Evolutionary conservation across 2,113 vertebrate species (phyloP).

Genomic region (Dicrurus megarhynchus): DNA sequence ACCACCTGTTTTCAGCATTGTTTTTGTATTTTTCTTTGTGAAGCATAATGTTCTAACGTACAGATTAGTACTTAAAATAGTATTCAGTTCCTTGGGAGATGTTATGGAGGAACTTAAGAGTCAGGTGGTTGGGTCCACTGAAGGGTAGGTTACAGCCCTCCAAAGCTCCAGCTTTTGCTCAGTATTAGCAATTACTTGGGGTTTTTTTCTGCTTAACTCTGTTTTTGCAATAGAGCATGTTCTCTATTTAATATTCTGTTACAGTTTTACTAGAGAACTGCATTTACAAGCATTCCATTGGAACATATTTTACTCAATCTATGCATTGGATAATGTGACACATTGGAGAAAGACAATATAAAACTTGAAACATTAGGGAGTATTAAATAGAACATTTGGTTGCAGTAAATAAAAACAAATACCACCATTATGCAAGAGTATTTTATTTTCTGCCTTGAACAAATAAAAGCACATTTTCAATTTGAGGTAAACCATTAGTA

Average conservation of each 20-base stretch:
- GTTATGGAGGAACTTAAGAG: accelerated
- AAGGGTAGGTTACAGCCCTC: not conserved
- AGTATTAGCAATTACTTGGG: not conserved
- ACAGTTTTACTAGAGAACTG: not conserved
- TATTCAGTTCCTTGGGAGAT: not conserved
- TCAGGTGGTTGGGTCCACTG: not conserved
- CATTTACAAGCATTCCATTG: not conserved
- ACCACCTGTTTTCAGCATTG: not conserved
- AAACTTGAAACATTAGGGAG: not conserved
- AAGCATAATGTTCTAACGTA: not conserved
- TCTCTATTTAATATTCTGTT: not conserved
- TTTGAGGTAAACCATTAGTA: constrained; percentile 72
- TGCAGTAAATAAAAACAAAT: not conserved
- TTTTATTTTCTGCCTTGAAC: constrained; percentile 70
- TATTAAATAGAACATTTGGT: not conserved
- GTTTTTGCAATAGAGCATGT: not conserved
- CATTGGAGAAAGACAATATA: not conserved
- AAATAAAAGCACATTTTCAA: constrained; percentile 61
- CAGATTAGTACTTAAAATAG: not conserved
- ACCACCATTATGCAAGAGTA: constrained; percentile 34
- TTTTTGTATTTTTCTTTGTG: not conserved
- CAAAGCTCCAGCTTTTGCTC: not conserved
- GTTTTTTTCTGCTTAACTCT: not conserved
- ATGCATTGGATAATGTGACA: not conserved
- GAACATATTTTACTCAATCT: not conserved